phyloP scores from a whole-genome alignment of 2,888 invertebrate species.

The Galeruca laticollis region DNA sequence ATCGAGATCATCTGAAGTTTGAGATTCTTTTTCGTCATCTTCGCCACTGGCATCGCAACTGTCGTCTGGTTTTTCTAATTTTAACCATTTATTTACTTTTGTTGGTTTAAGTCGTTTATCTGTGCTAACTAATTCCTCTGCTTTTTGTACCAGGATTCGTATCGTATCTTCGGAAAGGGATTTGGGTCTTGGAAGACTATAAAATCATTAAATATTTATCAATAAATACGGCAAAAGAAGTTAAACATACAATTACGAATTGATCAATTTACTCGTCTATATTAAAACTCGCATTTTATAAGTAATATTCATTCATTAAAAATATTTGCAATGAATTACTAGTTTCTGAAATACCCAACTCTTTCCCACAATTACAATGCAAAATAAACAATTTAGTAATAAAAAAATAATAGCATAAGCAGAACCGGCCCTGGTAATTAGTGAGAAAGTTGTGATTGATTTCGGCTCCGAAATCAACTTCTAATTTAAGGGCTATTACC shows the following conservation, averaged over 20 bases:
- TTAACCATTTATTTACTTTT: constrained; percentile 77
- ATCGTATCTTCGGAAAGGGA: constrained; percentile 60
- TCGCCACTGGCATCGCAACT: constrained; percentile 92
- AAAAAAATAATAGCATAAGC: too few species aligned
- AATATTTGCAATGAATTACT: too few species aligned
- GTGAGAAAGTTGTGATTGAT: too few species aligned
- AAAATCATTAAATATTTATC: background rate
- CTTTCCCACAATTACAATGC: too few species aligned
- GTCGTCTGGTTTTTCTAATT: constrained; percentile 75
- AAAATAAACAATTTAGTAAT: too few species aligned
- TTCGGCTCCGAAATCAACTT: too few species aligned
- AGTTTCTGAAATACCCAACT: too few species aligned
- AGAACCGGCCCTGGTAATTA: too few species aligned
- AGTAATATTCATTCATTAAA: too few species aligned
- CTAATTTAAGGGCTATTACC: too few species aligned
- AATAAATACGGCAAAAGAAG: background rate
- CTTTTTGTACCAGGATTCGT: constrained; percentile 80
- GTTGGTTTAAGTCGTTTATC: constrained; percentile 71
- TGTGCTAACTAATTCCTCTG: constrained; percentile 80
- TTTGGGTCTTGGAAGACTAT: constrained; percentile 56
- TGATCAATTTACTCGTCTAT: too few species aligned
- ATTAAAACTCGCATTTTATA: too few species aligned
- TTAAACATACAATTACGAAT: background rate
- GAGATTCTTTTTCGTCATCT: constrained; percentile 83
- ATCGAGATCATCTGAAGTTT: constrained; percentile 83